phyloP scores from a whole-genome alignment of 2,113 vertebrate species.

The Paedocypris sp. region DNA sequence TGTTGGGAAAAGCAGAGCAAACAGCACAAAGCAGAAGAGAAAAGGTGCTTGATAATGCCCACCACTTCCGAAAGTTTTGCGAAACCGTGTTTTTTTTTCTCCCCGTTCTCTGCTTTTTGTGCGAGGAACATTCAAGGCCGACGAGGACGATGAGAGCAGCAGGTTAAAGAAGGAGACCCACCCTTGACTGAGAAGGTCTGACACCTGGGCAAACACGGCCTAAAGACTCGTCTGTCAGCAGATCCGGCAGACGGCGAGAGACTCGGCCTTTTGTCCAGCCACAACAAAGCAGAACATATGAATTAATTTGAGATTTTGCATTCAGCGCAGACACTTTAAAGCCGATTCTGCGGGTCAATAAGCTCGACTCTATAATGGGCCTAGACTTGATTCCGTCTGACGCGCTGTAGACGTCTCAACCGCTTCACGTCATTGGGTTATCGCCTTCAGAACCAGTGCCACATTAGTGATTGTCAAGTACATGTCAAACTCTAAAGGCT shows the following conservation, averaged over 20 bases:
- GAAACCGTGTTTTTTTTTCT: not conserved
- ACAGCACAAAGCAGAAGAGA: slow-evolving; percentile 17
- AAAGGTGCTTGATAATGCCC: slow-evolving; percentile 17
- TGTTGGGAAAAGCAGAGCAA: slow-evolving; percentile 30
- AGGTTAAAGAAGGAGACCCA: slow-evolving; percentile 53
- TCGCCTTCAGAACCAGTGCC: too few species aligned
- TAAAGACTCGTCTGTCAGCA: slow-evolving; percentile 70
- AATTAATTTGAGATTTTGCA: slow-evolving; percentile 69
- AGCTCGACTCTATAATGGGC: not conserved
- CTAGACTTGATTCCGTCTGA: not conserved
- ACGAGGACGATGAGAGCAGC: slow-evolving; percentile 47
- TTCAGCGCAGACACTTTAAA: slow-evolving; percentile 55
- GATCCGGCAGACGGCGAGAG: slow-evolving; percentile 61
- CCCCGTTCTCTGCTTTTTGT: slow-evolving; percentile 10
- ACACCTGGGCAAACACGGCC: slow-evolving; percentile 76
- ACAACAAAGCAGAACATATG: slow-evolving; percentile 65
- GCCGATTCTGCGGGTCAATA: not conserved
- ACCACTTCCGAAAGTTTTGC: slow-evolving; percentile 14
- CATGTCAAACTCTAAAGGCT: too few species aligned
- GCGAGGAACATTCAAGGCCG: slow-evolving; percentile 20
- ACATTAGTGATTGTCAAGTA: too few species aligned
- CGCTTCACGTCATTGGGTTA: too few species aligned
- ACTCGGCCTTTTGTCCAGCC: slow-evolving; percentile 58
- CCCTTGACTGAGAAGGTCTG: slow-evolving; percentile 62
- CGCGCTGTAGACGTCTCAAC: too few species aligned